Evolutionary conservation across 2,888 invertebrate species (phyloP), one percentile per base, ranked within the genome.

Genomic region (Graphium colonna): DNA sequence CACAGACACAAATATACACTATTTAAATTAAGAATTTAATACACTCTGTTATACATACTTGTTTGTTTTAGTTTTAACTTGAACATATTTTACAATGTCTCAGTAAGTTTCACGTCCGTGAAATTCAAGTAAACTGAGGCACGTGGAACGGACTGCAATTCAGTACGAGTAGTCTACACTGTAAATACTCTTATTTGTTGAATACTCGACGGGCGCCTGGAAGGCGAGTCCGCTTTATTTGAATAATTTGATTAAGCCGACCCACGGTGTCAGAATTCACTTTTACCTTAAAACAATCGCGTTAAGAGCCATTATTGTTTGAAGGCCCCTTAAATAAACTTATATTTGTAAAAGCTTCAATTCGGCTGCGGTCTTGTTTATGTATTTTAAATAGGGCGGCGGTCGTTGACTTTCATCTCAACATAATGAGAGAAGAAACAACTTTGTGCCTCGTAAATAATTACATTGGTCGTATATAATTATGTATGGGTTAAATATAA

Each of bases 211-310:
- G 69, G 80, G 79, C 80, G 82, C 79, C 78, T 69, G 61, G 51
- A 61, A 69, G 77, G 69, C 81, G 77, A 74, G 75, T 77, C 77
- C 72, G 69, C 73, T 82, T 73, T 78, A 82, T 82, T 83, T 82
- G 81, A 82, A 85, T 86, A 83, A 85, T 84, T 82, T 82, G 75
- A 85, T 83, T 82, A 81, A 79, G 74, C 73, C 71, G 57, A 49
- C 59, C 66, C 68, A 62, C 67, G 65, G 60, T 60, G 64, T 59
- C 59, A 36, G 38, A 43, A 43, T 15, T 16, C 31, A 17, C 42
- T 43, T 13, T 43, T 12, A 10, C 57, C 60, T 63, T 69, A 65
- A 60, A 55, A 51, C 56, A 55, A 52, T 61, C 58, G 59, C 54
- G 26, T 48, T 60, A 60, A 58, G 38, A 33, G 5, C 43, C 48